A percentile compares a stretch with the other conserved stretches of the same genome.
Conservation (phyloP, 2,797 vertebrate genomes). For the Nannoperca obscura region DNA sequence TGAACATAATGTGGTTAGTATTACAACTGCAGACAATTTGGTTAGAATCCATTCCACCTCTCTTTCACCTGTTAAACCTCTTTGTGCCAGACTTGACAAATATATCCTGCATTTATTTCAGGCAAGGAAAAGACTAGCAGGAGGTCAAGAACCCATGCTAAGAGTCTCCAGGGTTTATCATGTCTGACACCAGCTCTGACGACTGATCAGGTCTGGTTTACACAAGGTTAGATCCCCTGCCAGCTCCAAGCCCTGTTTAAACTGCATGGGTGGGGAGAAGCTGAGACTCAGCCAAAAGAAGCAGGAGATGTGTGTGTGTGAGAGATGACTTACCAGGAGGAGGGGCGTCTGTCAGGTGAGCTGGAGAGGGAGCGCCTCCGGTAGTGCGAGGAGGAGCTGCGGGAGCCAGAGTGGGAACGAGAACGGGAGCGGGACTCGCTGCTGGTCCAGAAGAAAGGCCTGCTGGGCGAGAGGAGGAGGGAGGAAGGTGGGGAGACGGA, state of each 20-base stretch:
- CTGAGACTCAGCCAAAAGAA: constrained; percentile 52
- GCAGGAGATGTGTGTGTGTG: constrained; percentile 26
- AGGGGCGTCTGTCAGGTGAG: constrained; percentile 93
- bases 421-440: constrained; percentile 87
- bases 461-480: constrained; percentile 86
- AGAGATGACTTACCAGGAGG: constrained; percentile 88
- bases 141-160: constrained; percentile 50
- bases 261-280: constrained; percentile 41
- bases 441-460: constrained; percentile 78
- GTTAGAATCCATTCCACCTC: constrained; percentile 4
- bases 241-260: constrained; percentile 45
- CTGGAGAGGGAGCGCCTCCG: constrained; percentile 95
- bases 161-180: constrained; percentile 46
- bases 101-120: constrained; percentile 45
- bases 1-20: constrained; percentile 12
- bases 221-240: constrained; percentile 50
- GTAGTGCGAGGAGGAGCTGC: constrained; percentile 91
- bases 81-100: constrained; percentile 22
- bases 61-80: constrained; percentile 22
- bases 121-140: constrained; percentile 41
- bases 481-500: constrained; percentile 94
- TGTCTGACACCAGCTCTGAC: constrained; percentile 51
- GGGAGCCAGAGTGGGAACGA: constrained; percentile 91
- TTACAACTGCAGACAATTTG: constrained; percentile 22
- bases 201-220: constrained; percentile 61